A percentile compares a stretch with the other conserved stretches of the same genome.
Conservation (phyloP, 2,113 vertebrate genomes). For the Progne subis region DNA sequence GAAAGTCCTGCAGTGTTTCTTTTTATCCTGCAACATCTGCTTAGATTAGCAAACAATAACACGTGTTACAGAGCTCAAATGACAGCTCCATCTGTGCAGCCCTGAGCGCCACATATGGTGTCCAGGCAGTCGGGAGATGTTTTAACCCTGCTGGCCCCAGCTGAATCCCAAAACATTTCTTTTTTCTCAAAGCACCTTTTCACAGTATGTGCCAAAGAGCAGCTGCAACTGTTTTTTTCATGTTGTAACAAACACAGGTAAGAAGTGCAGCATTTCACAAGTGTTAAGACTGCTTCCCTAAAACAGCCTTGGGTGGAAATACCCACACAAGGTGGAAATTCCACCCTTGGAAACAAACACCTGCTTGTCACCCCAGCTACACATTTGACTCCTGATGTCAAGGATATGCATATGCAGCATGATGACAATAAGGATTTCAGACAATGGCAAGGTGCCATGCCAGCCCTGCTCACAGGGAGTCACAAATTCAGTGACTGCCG, state of each 20-base stretch:
- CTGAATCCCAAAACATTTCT: not conserved
- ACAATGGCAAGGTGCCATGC: not conserved
- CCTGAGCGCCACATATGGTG: not conserved
- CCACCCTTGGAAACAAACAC: not conserved
- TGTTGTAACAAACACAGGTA: not conserved
- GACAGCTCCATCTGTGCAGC: slow-evolving; percentile 25
- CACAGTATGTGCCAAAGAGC: not conserved
- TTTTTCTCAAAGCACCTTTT: not conserved
- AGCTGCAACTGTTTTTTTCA: not conserved
- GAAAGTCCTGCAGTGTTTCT: slow-evolving; percentile 23
- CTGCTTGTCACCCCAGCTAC: not conserved
- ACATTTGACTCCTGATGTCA: not conserved
- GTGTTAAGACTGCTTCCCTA: not conserved
- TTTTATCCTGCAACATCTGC: slow-evolving; percentile 37
- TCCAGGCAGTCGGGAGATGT: not conserved
- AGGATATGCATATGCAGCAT: not conserved
- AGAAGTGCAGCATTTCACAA: not conserved
- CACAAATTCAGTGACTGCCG: not conserved
- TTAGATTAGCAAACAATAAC: slow-evolving; percentile 49
- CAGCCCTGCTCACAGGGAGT: not conserved
- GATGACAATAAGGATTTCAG: not conserved
- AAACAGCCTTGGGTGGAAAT: not conserved
- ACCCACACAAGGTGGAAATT: not conserved
- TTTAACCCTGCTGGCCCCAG: slow-evolving; percentile 1
- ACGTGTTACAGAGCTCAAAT: not conserved